A percentile compares a stretch with the other conserved stretches of the same genome.
These are phyloP conservation scores for Ephestia elutella DNA, from an alignment of 1,140 invertebrate genomes.

Conservation along the genomic window DNA sequence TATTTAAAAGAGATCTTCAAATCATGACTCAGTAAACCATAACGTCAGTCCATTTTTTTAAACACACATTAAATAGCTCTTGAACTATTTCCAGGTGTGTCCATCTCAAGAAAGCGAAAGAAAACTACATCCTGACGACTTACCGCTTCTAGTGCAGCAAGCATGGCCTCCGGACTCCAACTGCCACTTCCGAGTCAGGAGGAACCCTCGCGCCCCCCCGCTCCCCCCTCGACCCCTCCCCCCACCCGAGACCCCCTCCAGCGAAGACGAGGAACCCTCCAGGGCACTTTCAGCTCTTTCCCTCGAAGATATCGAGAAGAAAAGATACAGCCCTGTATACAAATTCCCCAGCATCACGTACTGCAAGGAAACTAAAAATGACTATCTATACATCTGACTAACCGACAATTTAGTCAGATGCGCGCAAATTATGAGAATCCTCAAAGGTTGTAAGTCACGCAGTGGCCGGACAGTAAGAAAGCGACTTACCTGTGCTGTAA, in stretches of 20 bases:
- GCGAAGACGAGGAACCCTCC: constrained; percentile 53
- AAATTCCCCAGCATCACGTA: constrained; percentile 71
- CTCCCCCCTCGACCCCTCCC: constrained; percentile 69
- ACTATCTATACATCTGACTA: constrained; percentile 67
- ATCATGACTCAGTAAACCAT: too few species aligned
- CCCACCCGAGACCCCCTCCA: constrained; percentile 14
- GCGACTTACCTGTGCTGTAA: constrained; percentile 50
- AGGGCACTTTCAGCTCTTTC: constrained; percentile 63
- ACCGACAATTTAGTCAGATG: constrained; percentile 24
- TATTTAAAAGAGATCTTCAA: too few species aligned
- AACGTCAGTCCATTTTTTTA: too few species aligned
- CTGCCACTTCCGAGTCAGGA: constrained; percentile 84
- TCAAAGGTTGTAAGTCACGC: constrained; percentile 24
- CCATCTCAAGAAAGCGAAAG: constrained; percentile 85
- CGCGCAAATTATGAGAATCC: constrained; percentile 16
- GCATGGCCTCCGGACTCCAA: constrained; percentile 79
- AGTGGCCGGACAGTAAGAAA: constrained; percentile 31
- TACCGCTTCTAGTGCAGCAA: constrained; percentile 87
- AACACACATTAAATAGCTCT: too few species aligned
- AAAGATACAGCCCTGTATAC: constrained; percentile 69
- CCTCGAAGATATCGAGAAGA: constrained; percentile 52
- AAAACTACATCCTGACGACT: constrained; percentile 89
- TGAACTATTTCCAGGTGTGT: constrained; percentile 74
- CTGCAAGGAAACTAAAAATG: constrained; percentile 63
- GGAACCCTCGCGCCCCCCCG: constrained; percentile 84